phyloP scores from a whole-genome alignment of 1,140 invertebrate species.

The Colletes gigas region DNA sequence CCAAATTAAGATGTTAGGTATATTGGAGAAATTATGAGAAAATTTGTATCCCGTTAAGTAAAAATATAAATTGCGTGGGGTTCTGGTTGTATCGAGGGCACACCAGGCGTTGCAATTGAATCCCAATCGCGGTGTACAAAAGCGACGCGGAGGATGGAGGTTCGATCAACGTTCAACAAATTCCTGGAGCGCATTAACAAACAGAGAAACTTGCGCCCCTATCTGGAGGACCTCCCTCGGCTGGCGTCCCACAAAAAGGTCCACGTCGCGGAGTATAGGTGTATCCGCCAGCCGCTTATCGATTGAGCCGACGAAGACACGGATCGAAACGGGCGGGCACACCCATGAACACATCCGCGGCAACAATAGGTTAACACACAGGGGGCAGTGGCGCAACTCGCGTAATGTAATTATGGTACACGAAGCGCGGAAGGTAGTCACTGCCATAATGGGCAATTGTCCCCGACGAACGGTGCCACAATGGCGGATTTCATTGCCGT shows the following conservation, averaged over 20 bases:
- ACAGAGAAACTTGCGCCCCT: neutral
- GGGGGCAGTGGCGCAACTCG: constrained; percentile 54
- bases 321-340: constrained; percentile 53
- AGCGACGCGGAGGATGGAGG: too few relatives aligned
- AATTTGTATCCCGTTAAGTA: too few relatives aligned
- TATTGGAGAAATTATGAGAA: too few relatives aligned
- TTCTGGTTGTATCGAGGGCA: too few relatives aligned
- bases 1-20: too few relatives aligned
- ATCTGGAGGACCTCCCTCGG: neutral
- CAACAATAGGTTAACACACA: constrained; percentile 58
- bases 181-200: too few relatives aligned
- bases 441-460: constrained; percentile 76
- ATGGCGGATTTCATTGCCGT: constrained; percentile 77
- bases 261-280: neutral
- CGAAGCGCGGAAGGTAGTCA: constrained; percentile 74
- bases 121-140: too few relatives aligned
- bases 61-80: too few relatives aligned
- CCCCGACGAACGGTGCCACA: constrained; percentile 73
- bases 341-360: constrained; percentile 59
- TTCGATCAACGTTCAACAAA: too few relatives aligned
- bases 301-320: constrained; percentile 39
- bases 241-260: neutral
- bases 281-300: constrained; percentile 18
- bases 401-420: constrained; percentile 76
- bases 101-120: too few relatives aligned